Base-by-base conservation (phyloP, 1,140 invertebrate species). In the Sinonovacula constricta region DNA sequence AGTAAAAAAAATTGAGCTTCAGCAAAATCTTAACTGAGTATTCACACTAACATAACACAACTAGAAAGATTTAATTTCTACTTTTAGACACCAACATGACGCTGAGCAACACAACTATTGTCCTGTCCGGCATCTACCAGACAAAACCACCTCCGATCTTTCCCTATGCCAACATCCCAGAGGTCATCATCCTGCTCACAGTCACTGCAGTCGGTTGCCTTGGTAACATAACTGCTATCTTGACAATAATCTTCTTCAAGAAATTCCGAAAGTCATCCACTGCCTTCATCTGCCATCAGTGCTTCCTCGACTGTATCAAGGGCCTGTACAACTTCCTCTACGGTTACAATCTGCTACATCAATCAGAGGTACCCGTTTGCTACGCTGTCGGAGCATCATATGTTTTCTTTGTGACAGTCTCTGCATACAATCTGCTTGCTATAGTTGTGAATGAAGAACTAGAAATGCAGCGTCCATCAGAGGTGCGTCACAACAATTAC, bases 341-440 rank as follows among this genome's bases (percentile, higher is more conserved):
- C 66, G 84, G 81, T 12, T 95, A 95, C 49, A 95, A 95, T 77
- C 95, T 97, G 77, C 93, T 96, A 77, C 93, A 94, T 78, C 96
- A 95, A 89, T 94, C 95, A 85, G 95, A 95, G 0, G 95, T 97
- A 31, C 94, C 95, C 87, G 96, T 96, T 87, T 97, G 96, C 89
- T 95, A 95, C 18, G 91, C 97, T n/a, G 94, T 97, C 12, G 96
- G 97, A 89, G 97, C 96, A 18, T 95, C 95, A 10, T 98, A 97
- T 89, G 93, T 98, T 0, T 93, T 97, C 65, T 92, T 97, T 77
- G 95, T 97, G 75, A 97, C 96, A 33, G 95, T 97, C 26, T 96
- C 96, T 22, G 96, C 95, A 1, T 95, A 97, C 85, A 97, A 97
- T 91, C 95, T 97, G 94, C 93, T 97, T 78, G 97, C 96, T 18